Evolutionary conservation across 2,888 invertebrate species (phyloP).

Genomic region (Drosophila paucipuncta): DNA sequence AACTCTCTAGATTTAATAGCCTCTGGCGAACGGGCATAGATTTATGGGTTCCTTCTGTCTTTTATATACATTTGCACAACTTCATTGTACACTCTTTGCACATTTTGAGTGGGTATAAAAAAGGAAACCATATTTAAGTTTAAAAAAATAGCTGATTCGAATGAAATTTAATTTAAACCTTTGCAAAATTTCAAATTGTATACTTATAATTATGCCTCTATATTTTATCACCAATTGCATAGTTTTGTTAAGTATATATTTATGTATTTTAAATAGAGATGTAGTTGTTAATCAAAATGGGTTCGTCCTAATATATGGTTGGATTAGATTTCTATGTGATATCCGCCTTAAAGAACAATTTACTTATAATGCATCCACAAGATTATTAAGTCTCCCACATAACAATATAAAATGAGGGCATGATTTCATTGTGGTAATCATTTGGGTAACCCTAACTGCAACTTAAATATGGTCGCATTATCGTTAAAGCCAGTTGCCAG

Average conservation of each 20-base stretch:
- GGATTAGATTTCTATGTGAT: neutral
- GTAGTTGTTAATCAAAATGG: neutral
- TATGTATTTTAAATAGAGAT: too few species aligned
- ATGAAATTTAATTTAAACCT: neutral
- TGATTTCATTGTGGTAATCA: conserved; percentile 15
- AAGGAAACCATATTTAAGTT: neutral
- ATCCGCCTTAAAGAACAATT: neutral
- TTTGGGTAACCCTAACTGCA: conserved; percentile 19
- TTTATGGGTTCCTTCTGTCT: too few species aligned
- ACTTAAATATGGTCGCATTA: conserved; percentile 49
- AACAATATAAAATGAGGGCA: conserved; percentile 1
- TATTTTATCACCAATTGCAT: neutral
- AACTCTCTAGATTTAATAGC: neutral
- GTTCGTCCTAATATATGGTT: neutral
- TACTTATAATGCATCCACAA: conserved; percentile 5
- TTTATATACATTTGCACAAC: neutral
- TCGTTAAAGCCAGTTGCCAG: conserved; percentile 50
- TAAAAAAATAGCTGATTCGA: neutral
- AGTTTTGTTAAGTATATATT: too few species aligned
- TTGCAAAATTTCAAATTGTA: neutral
- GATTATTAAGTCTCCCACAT: neutral
- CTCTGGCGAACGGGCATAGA: neutral
- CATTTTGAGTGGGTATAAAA: neutral
- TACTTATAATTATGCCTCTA: neutral
- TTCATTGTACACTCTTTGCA: neutral